Conservation (phyloP, 2,888 invertebrate genomes). For the Liodrosophila aerea region DNA sequence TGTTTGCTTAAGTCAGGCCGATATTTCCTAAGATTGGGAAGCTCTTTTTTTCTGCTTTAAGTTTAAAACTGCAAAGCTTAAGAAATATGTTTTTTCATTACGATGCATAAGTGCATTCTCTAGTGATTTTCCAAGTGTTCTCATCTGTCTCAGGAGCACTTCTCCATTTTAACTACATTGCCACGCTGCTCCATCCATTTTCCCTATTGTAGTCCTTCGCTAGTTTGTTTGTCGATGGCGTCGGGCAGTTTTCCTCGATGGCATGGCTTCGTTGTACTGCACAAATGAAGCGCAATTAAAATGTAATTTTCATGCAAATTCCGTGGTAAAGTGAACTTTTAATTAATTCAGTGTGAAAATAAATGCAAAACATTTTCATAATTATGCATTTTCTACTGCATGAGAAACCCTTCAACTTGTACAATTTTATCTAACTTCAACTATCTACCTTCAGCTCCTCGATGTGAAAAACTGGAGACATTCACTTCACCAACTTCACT, state of each 20-base stretch:
- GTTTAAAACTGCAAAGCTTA: background rate
- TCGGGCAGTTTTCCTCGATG: constrained; percentile 45
- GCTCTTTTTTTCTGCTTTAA: no score
- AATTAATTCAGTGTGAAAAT: constrained; percentile 74
- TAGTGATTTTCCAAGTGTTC: constrained; percentile 62
- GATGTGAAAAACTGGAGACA: background rate
- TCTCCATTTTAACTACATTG: constrained; percentile 7
- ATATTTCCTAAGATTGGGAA: no score
- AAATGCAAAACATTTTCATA: constrained; percentile 68
- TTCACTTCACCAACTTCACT: constrained; percentile 12
- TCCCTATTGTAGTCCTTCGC: background rate
- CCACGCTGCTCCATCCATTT: background rate
- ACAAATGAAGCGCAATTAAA: constrained; percentile 79
- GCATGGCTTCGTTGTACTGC: constrained; percentile 37
- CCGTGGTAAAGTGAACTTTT: constrained; percentile 79
- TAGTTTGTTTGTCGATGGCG: constrained; percentile 13
- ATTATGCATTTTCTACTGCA: constrained; percentile 56
- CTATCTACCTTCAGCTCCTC: constrained; percentile 28
- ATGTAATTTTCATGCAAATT: constrained; percentile 78
- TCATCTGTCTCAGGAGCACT: constrained; percentile 68
- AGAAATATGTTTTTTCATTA: constrained; percentile 74
- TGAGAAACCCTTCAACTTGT: constrained; percentile 1
- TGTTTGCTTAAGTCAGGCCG: no score
- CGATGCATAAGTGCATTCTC: constrained; percentile 63
- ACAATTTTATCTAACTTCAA: constrained; percentile 29